These are phyloP conservation scores for Eospalax fontanierii DNA, from an alignment of 2,797 vertebrate species.

Conservation along the genomic window DNA sequence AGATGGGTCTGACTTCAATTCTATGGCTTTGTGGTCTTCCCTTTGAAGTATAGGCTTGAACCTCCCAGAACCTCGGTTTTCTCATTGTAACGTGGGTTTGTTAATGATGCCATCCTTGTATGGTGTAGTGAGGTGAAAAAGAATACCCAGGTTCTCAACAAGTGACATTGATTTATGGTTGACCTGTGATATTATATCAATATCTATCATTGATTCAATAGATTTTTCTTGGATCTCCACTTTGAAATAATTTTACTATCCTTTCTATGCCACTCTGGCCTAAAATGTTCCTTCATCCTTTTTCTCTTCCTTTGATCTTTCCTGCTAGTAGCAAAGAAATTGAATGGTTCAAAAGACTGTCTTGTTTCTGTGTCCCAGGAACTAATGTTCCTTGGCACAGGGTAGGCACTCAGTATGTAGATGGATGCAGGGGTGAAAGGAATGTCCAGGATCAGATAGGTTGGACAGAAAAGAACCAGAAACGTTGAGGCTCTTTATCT, in stretches of 20 bases:
- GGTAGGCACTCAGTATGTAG: not conserved
- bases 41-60: not conserved
- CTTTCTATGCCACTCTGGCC: not conserved
- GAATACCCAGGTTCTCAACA: not conserved
- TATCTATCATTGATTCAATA: not conserved
- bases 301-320: not conserved
- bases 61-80: not conserved
- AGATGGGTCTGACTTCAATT: not conserved
- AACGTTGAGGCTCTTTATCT: not conserved
- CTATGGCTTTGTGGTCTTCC: not conserved
- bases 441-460: not conserved
- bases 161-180: not conserved
- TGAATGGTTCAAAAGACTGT: not conserved
- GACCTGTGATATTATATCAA: not conserved
- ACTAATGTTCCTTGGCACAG: not conserved
- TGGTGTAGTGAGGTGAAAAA: not conserved
- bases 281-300: not conserved
- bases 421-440: not conserved
- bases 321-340: not conserved
- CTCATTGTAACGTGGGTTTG: not conserved
- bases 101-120: not conserved
- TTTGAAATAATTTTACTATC: slow-evolving; percentile 9
- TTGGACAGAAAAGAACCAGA: not conserved
- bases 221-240: not conserved
- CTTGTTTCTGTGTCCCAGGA: not conserved